Evolutionary conservation across 2,888 invertebrate species (phyloP), one percentile per base, ranked within the genome.

Genomic region (Melanostoma mellinum): DNA sequence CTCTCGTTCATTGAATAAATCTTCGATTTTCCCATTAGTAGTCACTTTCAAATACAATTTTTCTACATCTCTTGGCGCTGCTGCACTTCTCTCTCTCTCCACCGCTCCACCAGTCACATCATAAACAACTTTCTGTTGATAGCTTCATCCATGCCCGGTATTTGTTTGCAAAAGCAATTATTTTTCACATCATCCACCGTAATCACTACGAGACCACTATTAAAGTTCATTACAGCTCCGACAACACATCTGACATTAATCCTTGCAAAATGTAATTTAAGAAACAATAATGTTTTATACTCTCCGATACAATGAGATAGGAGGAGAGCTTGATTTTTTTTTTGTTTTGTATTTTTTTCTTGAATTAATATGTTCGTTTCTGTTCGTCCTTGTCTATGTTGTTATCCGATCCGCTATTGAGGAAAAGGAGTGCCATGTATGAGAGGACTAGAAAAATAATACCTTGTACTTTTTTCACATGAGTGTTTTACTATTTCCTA

Each of bases 191-290:
- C 74, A 74, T 75, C 84, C 65, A 35, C 46, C 65, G 50, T 81
- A 79, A 79, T 84, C 79, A 71, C 84, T 58, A 79, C 44, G 74
- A 75, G 61, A 67, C 84, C 71, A 71, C 69, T 56, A 79, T 69
- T 79, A 79, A 74, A 79, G 74, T 79, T 79, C 79, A 84, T 82
- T 82, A 82, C 68, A 46, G 38, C 32, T 58, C 52, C 65, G 67
- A 78, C 72, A 65, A 67, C 65, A 53, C 58, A 65, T 65, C 44
- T 46, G 52, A 48, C 74, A 84, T 84, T 84, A 84, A 84, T 84
- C 79, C 84, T 75, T 65, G 67, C 79, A 84, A 84, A 79, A 84
- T 79, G 79, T 84, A 84, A 84, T 84, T 84, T 84, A 79, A 84
- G 84, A 71, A 84, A 84, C 79, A 84, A 84, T 84, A 63, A 63